phyloP scores from a whole-genome alignment of 64 coral and sea anemone species.

The Pachyseris speciosa region DNA sequence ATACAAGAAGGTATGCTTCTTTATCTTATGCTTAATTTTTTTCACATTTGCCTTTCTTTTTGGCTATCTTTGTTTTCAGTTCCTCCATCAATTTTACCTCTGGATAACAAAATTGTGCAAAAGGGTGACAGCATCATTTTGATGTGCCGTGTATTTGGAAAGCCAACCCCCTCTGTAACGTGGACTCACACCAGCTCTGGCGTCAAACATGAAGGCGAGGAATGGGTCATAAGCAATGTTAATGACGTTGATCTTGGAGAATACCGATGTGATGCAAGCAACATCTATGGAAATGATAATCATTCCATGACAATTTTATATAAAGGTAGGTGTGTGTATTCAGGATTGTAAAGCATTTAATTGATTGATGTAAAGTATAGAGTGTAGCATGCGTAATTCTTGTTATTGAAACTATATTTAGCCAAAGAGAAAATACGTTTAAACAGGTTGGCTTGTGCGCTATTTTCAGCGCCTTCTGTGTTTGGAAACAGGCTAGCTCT shows the following conservation, averaged over 20 bases:
- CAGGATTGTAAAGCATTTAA: too few relatives aligned
- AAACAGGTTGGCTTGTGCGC: too few relatives aligned
- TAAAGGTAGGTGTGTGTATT: not conserved
- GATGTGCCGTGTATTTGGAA: not conserved
- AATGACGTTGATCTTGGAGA: not conserved
- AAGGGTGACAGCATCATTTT: not conserved
- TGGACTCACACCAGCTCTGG: not conserved
- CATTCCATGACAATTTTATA: not conserved
- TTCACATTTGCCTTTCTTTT: too few relatives aligned
- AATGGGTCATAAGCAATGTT: not conserved
- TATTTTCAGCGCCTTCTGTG: too few relatives aligned
- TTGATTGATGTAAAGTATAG: too few relatives aligned
- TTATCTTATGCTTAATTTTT: too few relatives aligned
- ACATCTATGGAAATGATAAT: not conserved
- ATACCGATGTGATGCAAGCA: conserved; percentile 1
- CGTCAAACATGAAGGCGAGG: too few relatives aligned
- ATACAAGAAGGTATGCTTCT: too few relatives aligned
- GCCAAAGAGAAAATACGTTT: too few relatives aligned
- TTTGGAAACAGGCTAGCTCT: too few relatives aligned
- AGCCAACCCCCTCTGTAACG: not conserved
- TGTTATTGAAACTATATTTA: too few relatives aligned
- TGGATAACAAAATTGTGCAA: not conserved
- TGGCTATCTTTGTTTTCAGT: not conserved
- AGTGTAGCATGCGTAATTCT: too few relatives aligned
- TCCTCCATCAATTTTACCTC: not conserved